Conservation (phyloP, 2,113 vertebrate genomes). For the Thamnaconus septentrionalis region DNA sequence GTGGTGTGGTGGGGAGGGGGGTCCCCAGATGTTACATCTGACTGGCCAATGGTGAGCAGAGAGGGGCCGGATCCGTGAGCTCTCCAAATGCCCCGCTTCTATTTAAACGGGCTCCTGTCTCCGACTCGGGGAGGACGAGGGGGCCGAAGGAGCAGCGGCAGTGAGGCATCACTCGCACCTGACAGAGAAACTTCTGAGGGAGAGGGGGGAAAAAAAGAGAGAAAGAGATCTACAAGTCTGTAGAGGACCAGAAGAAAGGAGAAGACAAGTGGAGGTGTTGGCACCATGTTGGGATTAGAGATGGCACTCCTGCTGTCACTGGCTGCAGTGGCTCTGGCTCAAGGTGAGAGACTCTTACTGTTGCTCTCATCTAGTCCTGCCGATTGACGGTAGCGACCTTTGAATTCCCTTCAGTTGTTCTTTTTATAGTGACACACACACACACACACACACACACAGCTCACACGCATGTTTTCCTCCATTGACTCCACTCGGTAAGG, state of each 20-base stretch:
- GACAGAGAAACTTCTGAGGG: constrained; percentile 1
- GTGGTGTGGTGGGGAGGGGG: too few relatives aligned
- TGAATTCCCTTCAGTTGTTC: too few relatives aligned
- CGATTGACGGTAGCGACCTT: too few relatives aligned
- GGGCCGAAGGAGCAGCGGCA: constrained; percentile 23
- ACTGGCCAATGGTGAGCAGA: constrained; percentile 75
- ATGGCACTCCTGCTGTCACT: constrained; percentile 61
- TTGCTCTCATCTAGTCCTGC: too few relatives aligned
- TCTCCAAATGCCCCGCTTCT: constrained; percentile 64
- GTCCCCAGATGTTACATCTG: constrained; percentile 65
- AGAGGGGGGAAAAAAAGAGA: too few relatives aligned
- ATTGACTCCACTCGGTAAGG: constrained; percentile 37
- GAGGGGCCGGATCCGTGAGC: constrained; percentile 76
- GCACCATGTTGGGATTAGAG: constrained; percentile 72
- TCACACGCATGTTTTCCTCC: constrained; percentile 2
- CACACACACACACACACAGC: too few relatives aligned
- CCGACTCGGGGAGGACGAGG: constrained; percentile 58
- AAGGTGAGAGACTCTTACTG: constrained; percentile 68
- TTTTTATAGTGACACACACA: too few relatives aligned
- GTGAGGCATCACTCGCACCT: constrained; percentile 54
- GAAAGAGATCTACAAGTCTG: neutral
- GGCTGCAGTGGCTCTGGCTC: constrained; percentile 58
- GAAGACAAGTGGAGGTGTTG: constrained; percentile 16
- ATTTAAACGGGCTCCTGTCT: constrained; percentile 73
- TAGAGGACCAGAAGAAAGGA: constrained; percentile 17